These are phyloP conservation scores for Pantherophis guttatus DNA, from an alignment of 2,113 vertebrate species.

Conservation along the genomic window DNA sequence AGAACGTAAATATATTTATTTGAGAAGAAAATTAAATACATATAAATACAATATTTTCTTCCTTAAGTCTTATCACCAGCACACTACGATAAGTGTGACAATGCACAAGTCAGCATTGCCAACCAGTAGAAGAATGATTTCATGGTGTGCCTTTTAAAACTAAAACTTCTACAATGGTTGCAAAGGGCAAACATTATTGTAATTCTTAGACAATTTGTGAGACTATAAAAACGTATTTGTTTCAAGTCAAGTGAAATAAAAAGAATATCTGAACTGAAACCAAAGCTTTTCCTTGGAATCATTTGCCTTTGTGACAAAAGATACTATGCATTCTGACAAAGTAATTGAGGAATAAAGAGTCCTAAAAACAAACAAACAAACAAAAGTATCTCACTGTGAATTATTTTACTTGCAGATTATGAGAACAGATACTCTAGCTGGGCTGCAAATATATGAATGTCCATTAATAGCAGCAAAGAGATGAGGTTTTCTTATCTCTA, in stretches of 20 bases:
- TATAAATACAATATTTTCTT: not conserved
- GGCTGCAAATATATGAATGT: not conserved
- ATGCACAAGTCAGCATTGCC: not conserved
- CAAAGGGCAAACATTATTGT: not conserved
- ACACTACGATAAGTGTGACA: not conserved
- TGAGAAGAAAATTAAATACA: not conserved
- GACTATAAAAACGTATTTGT: not conserved
- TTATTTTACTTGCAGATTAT: not conserved
- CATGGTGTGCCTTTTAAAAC: not conserved
- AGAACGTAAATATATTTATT: not conserved
- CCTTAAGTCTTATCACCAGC: not conserved
- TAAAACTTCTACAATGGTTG: not conserved
- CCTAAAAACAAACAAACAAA: not conserved
- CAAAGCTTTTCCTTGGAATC: not conserved
- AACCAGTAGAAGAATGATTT: not conserved
- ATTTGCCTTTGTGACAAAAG: not conserved
- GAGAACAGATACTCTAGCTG: not conserved
- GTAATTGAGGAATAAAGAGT: not conserved
- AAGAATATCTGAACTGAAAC: not conserved
- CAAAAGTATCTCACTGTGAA: not conserved
- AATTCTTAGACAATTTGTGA: not conserved
- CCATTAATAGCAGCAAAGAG: not conserved
- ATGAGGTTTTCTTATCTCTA: not conserved
- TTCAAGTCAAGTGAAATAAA: not conserved
- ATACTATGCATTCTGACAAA: not conserved